Conservation (phyloP, 35 echinoderm and acorn worm species). For the Amphiura filiformis region DNA sequence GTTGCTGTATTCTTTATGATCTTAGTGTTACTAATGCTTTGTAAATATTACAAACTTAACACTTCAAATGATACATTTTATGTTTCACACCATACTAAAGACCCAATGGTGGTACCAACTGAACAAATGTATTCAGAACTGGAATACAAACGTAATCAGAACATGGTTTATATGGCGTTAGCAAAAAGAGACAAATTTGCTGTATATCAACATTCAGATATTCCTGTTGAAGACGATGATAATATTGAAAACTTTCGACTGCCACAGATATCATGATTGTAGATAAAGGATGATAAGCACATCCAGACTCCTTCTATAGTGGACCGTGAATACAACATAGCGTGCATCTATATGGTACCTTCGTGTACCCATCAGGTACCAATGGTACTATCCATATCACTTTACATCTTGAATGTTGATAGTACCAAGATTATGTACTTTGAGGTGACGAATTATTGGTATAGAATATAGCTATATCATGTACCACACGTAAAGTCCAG, state of each 20-base stretch:
- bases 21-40: background rate
- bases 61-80: background rate
- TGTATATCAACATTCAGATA: background rate
- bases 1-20: background rate
- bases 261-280: background rate
- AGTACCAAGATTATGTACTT: background rate
- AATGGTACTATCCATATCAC: background rate
- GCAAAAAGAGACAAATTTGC: background rate
- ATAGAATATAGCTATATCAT: too few relatives aligned
- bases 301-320: background rate
- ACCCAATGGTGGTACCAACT: too few relatives aligned
- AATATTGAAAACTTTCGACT: background rate
- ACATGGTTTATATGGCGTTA: constrained; percentile 13
- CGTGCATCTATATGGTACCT: background rate
- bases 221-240: background rate
- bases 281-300: background rate
- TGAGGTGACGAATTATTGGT: background rate
- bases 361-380: background rate
- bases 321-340: background rate
- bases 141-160: background rate
- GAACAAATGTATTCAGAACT: constrained; percentile 7
- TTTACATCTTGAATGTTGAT: background rate
- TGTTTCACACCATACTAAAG: background rate
- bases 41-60: background rate
- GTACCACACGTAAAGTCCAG: too few relatives aligned